Evolutionary conservation across 2,888 invertebrate genomes (phyloP).

Genomic region (Caenorhabditis becei): DNA sequence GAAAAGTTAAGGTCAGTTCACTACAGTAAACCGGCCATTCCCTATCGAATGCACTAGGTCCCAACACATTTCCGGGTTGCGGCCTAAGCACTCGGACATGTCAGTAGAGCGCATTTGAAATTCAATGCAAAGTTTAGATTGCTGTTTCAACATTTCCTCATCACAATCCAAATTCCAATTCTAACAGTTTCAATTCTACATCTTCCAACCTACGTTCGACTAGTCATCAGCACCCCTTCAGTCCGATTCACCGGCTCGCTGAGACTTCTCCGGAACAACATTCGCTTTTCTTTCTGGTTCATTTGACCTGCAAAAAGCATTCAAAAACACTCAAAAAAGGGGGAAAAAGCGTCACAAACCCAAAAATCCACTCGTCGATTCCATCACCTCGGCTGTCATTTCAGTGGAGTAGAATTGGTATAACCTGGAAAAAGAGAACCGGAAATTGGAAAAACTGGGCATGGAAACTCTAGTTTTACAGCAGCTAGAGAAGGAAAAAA

Average conservation of each 20-base stretch:
- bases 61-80: too few species aligned
- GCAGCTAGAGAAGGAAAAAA: background rate
- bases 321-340: background rate
- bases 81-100: too few species aligned
- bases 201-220: conserved; percentile 40
- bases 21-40: too few species aligned
- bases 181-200: background rate
- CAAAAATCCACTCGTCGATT: conserved; percentile 20
- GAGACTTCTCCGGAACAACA: conserved; percentile 50
- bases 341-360: conserved; percentile 17
- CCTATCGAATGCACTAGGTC: too few species aligned
- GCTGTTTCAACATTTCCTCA: too few species aligned
- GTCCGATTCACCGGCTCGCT: conserved; percentile 49
- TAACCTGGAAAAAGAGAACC: conserved; percentile 51
- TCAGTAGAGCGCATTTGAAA: too few species aligned
- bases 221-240: conserved; percentile 22
- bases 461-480: conserved; percentile 2
- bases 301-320: conserved; percentile 38
- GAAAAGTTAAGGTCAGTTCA: too few species aligned
- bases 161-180: too few species aligned
- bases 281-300: conserved; percentile 36
- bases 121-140: too few species aligned
- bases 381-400: conserved; percentile 45
- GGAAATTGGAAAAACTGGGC: background rate
- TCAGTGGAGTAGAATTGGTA: conserved; percentile 47